These are phyloP conservation scores for Pelobates fuscus DNA, from an alignment of 2,113 vertebrate species.

Conservation along the genomic window DNA sequence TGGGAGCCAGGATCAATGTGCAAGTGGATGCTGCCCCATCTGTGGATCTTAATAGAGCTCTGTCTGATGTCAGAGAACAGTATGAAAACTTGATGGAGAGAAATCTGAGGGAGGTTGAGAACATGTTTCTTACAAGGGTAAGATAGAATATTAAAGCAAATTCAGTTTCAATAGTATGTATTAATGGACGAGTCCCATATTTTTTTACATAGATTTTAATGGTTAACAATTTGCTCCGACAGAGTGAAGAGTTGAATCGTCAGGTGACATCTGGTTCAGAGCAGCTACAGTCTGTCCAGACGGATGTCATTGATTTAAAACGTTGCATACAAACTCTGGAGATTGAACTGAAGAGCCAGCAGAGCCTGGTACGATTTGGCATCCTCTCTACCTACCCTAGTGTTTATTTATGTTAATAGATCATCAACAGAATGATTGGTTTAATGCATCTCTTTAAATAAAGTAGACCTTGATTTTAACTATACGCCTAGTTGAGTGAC, in stretches of 20 bases:
- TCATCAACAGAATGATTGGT: too few species aligned
- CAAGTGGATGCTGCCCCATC: slow-evolving; percentile 74
- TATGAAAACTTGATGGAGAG: slow-evolving; percentile 70
- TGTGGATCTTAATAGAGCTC: slow-evolving; percentile 58
- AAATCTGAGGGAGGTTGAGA: slow-evolving; percentile 67
- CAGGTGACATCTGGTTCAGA: slow-evolving; percentile 64
- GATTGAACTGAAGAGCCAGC: slow-evolving; percentile 79
- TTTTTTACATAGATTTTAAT: background rate
- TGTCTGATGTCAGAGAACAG: slow-evolving; percentile 70
- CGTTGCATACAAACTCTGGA: slow-evolving; percentile 75
- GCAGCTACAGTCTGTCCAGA: slow-evolving; percentile 61
- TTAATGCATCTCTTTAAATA: too few species aligned
- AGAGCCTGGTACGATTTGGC: slow-evolving; percentile 73
- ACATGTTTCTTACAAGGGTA: slow-evolving; percentile 66
- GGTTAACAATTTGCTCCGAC: background rate
- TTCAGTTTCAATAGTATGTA: background rate
- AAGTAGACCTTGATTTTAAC: too few species aligned
- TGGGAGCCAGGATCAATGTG: slow-evolving; percentile 75
- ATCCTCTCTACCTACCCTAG: too few species aligned
- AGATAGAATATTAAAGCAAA: background rate
- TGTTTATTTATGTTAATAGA: too few species aligned
- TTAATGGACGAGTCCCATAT: background rate
- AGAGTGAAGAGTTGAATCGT: slow-evolving; percentile 63
- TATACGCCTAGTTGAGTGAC: too few species aligned
- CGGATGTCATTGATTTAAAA: slow-evolving; percentile 73